These are phyloP conservation scores for Rhipidura dahli DNA, from an alignment of 2,113 vertebrate genomes.

Conservation along the genomic window DNA sequence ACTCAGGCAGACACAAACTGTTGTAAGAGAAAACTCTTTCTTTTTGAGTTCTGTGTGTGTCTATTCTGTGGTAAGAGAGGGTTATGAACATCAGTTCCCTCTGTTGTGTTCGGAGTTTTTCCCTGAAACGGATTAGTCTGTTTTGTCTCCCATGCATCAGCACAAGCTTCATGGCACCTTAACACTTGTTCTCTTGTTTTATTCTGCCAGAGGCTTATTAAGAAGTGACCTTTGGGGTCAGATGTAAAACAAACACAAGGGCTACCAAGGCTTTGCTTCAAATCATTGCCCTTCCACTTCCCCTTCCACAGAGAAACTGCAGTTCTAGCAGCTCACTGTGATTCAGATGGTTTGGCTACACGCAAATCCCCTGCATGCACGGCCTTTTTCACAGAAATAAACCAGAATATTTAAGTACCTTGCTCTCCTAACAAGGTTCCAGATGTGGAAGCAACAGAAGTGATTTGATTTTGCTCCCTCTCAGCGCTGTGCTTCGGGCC, in stretches of 20 bases:
- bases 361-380: neutral
- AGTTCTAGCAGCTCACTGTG: neutral
- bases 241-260: neutral
- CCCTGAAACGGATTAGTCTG: neutral
- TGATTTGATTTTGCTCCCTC: neutral
- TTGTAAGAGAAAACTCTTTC: neutral
- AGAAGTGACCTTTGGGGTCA: neutral
- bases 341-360: neutral
- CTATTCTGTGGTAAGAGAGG: neutral
- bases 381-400: neutral
- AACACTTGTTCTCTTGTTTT: neutral
- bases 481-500: neutral
- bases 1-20: neutral
- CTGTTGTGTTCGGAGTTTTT: neutral
- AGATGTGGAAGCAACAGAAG: neutral
- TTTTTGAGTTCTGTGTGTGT: neutral
- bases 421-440: neutral
- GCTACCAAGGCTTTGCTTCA: neutral
- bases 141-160: neutral
- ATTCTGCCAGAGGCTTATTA: neutral
- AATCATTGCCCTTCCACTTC: neutral
- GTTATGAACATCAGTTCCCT: neutral
- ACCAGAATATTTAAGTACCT: neutral
- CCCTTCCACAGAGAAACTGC: neutral
- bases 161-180: rapidly evolving